phyloP scores from a whole-genome alignment of 2,797 vertebrate genomes.

The Rhinatrema bivittatum region DNA sequence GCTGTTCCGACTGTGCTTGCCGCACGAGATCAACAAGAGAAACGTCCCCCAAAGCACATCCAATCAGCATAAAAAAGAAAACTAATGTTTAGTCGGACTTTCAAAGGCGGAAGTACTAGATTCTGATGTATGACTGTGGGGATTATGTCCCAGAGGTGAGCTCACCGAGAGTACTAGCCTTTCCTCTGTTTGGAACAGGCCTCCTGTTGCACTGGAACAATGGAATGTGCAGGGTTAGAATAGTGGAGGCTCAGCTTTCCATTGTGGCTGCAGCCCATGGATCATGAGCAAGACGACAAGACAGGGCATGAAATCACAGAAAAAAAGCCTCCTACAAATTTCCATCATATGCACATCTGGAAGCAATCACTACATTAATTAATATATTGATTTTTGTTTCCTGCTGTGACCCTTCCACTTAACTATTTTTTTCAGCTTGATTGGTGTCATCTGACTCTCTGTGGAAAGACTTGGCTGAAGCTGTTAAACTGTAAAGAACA shows the following conservation, averaged over 20 bases:
- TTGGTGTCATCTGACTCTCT: conserved; percentile 6
- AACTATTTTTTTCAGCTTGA: conserved; percentile 11
- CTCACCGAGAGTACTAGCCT: too few relatives aligned
- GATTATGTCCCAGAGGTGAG: too few relatives aligned
- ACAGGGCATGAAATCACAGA: neutral
- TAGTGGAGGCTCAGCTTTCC: neutral
- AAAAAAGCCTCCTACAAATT: neutral
- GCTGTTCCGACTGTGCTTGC: too few relatives aligned
- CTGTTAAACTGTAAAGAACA: conserved; percentile 7
- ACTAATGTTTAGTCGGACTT: too few relatives aligned
- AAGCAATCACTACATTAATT: conserved; percentile 10
- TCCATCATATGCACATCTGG: conserved; percentile 1
- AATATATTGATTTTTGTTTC: conserved; percentile 7
- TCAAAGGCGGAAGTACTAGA: too few relatives aligned
- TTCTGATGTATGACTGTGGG: too few relatives aligned
- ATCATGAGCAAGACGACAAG: conserved; percentile 2
- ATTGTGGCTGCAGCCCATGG: neutral
- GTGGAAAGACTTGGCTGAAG: neutral
- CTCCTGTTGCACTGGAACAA: fast-evolving
- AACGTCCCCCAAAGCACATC: too few relatives aligned
- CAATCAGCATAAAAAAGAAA: too few relatives aligned
- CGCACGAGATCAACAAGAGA: too few relatives aligned
- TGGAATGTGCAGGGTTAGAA: fast-evolving
- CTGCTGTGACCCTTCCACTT: neutral
- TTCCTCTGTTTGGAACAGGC: fast-evolving